phyloP scores from a whole-genome alignment of 2,797 vertebrate species.

The Parauchenoglanis punctatus region DNA sequence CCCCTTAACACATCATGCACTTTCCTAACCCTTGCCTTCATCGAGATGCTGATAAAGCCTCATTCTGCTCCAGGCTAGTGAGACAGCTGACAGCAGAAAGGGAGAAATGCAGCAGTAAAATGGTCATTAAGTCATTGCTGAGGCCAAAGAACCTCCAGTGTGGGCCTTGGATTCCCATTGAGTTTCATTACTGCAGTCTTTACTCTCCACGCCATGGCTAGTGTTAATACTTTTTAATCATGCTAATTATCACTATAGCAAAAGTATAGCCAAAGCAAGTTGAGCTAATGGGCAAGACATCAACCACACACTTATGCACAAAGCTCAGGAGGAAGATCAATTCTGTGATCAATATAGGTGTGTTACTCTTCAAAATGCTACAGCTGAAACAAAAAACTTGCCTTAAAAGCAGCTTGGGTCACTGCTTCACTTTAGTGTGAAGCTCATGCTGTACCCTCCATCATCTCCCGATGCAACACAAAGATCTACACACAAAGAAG shows the following conservation, averaged over 20 bases:
- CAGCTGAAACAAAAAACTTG: not conserved
- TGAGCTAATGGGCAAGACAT: constrained; percentile 39
- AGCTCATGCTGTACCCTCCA: not conserved
- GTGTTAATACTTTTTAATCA: constrained; percentile 56
- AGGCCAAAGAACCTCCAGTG: constrained; percentile 14
- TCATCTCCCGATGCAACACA: not conserved
- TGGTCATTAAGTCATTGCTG: constrained; percentile 45
- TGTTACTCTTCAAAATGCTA: not conserved
- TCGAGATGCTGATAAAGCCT: constrained; percentile 29
- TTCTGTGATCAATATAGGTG: not conserved
- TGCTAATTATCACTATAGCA: constrained; percentile 42
- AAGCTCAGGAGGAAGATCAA: constrained; percentile 1
- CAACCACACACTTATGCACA: constrained; percentile 22
- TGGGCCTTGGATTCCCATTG: constrained; percentile 24
- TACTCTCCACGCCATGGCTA: constrained; percentile 36
- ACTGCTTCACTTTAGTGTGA: not conserved
- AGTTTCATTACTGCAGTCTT: constrained; percentile 46
- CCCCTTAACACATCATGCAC: not conserved
- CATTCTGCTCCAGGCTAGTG: constrained; percentile 37
- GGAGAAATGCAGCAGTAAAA: constrained; percentile 37
- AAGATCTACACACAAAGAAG: not conserved
- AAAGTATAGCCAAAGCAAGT: constrained; percentile 34
- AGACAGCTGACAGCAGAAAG: constrained; percentile 23
- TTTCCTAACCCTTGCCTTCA: constrained; percentile 12
- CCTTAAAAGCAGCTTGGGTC: not conserved